phyloP scores from a whole-genome alignment of 2,797 vertebrate species.

The Chiloscyllium punctatum region DNA sequence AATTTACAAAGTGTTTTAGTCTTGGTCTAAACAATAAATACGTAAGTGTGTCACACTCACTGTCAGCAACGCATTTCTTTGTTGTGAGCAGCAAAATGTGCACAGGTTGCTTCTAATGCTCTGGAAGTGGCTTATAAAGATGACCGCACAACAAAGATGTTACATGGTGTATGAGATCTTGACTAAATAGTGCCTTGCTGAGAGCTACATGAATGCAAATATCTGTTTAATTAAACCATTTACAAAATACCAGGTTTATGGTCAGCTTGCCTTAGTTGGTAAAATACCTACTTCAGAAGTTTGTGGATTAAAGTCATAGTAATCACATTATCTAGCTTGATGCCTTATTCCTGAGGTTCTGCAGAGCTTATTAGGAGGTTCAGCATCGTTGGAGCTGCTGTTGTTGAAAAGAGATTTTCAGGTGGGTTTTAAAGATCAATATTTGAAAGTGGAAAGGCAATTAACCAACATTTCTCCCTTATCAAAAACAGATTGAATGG shows the following conservation, averaged over 20 bases:
- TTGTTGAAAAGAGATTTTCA: background rate
- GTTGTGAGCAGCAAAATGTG: background rate
- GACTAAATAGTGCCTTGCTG: background rate
- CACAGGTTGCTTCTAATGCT: background rate
- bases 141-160: background rate
- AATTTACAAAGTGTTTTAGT: background rate
- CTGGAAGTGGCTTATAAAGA: background rate
- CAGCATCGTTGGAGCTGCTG: background rate
- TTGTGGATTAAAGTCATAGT: background rate
- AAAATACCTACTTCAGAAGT: background rate
- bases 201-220: background rate
- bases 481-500: constrained; percentile 16
- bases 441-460: background rate
- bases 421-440: background rate
- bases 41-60: background rate
- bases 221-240: background rate
- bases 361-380: background rate
- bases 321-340: background rate
- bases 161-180: background rate
- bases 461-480: background rate
- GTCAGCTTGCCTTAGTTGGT: background rate
- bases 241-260: background rate
- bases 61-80: background rate
- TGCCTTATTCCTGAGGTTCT: background rate
- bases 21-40: background rate